A percentile compares a stretch with the other conserved stretches of the same genome.
phyloP scores from a whole-genome alignment of 2,113 vertebrate genomes.

The Formicarius rufipectus region DNA sequence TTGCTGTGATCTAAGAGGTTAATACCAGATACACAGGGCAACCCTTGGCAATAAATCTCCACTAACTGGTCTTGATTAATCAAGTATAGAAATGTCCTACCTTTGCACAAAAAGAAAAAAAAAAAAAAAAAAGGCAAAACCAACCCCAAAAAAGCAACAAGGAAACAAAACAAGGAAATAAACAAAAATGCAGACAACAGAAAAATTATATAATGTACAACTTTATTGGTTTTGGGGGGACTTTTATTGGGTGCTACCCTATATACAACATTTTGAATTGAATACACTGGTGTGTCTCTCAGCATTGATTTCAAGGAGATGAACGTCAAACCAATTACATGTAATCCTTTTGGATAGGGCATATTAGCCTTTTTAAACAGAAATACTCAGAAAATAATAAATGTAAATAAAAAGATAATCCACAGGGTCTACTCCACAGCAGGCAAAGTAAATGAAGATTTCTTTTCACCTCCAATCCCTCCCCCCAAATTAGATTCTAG shows the following conservation, averaged over 20 bases:
- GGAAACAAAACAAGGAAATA: neutral
- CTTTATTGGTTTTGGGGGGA: neutral
- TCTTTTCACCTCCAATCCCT: neutral
- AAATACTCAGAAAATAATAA: neutral
- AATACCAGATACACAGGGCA: neutral
- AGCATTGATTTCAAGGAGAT: neutral
- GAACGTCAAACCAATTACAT: neutral
- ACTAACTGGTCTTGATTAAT: constrained; percentile 23
- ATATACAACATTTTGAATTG: neutral
- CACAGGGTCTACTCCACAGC: neutral
- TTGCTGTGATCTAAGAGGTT: constrained; percentile 54
- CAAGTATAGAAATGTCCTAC: neutral
- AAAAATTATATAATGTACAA: neutral
- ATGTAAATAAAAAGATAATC: neutral
- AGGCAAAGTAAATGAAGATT: neutral
- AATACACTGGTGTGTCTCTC: neutral
- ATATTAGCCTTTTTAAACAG: neutral
- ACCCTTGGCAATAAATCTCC: neutral
- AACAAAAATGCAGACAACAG: neutral
- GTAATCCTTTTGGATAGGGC: neutral
- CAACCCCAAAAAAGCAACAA: accelerated
- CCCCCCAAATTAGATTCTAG: neutral
- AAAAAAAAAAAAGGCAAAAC: too few species aligned
- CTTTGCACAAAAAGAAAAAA: neutral
- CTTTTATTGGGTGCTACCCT: neutral